phyloP scores from a whole-genome alignment of 1,140 invertebrate genomes.

The Acromyrmex heyeri region DNA sequence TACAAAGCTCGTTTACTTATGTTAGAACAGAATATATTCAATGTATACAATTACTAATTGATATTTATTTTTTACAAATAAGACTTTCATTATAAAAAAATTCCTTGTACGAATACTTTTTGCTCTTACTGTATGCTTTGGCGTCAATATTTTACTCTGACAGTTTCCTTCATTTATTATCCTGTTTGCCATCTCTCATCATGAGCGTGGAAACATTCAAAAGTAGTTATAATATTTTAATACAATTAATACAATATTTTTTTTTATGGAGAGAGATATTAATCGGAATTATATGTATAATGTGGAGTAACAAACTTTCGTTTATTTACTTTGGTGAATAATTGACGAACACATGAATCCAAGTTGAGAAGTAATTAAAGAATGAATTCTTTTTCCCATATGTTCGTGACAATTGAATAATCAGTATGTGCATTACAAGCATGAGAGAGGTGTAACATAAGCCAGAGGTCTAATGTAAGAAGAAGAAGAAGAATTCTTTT shows the following conservation, averaged over 20 bases:
- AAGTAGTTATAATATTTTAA: conserved; percentile 1
- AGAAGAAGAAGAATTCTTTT: background rate
- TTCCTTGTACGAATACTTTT: too few relatives aligned
- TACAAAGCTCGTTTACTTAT: too few relatives aligned
- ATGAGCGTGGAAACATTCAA: conserved; percentile 10
- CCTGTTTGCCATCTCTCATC: conserved; percentile 3
- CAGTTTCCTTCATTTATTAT: background rate
- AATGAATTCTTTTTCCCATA: background rate
- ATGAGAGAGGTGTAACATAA: too few relatives aligned
- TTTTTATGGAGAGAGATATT: background rate
- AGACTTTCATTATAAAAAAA: too few relatives aligned
- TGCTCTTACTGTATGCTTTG: background rate
- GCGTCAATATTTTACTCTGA: conserved; percentile 19
- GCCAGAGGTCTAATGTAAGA: too few relatives aligned
- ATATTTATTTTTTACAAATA: too few relatives aligned
- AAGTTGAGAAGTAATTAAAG: background rate
- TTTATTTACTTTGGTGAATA: background rate
- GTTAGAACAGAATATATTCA: too few relatives aligned
- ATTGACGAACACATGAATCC: background rate
- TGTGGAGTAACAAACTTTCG: background rate
- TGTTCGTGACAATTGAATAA: too few relatives aligned
- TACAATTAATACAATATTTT: background rate
- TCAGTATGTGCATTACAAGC: too few relatives aligned
- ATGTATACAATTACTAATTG: too few relatives aligned
- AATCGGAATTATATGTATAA: background rate